phyloP scores from a whole-genome alignment of 2,797 vertebrate genomes.

The Stomatorhinus walkeri region DNA sequence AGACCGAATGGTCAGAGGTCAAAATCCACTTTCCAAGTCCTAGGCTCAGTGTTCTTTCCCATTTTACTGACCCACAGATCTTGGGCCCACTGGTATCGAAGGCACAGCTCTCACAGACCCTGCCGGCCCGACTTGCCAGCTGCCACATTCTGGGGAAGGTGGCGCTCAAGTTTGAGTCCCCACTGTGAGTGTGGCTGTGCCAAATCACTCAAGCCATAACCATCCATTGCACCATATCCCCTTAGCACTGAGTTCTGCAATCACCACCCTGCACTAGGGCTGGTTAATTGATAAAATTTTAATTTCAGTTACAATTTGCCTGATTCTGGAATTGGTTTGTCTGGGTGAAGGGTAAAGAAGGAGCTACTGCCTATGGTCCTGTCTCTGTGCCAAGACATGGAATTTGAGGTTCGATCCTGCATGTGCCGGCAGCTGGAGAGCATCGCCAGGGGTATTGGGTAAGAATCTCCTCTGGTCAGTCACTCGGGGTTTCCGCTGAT shows the following conservation, averaged over 20 bases:
- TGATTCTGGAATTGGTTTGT: neutral
- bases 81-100: constrained; percentile 83
- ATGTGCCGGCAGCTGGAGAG: constrained; percentile 87
- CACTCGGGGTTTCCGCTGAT: neutral
- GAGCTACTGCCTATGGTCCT: constrained; percentile 84
- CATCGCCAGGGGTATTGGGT: constrained; percentile 81
- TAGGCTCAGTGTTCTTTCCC: constrained; percentile 6
- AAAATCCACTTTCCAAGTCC: neutral
- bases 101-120: constrained; percentile 79
- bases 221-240: neutral
- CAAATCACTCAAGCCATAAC: neutral
- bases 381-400: constrained; percentile 82
- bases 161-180: constrained; percentile 81
- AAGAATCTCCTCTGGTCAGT: constrained; percentile 41
- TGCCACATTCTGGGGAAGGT: constrained; percentile 67
- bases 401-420: constrained; percentile 83
- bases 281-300: neutral
- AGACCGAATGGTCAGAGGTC: neutral
- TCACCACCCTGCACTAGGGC: neutral
- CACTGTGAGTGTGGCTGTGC: constrained; percentile 62
- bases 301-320: neutral
- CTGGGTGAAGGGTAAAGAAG: constrained; percentile 72
- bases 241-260: neutral
- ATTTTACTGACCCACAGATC: constrained; percentile 59
- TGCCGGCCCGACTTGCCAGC: constrained; percentile 77